Base-by-base conservation (phyloP, 2,113 vertebrate genomes). In the Apodemus sylvaticus region DNA sequence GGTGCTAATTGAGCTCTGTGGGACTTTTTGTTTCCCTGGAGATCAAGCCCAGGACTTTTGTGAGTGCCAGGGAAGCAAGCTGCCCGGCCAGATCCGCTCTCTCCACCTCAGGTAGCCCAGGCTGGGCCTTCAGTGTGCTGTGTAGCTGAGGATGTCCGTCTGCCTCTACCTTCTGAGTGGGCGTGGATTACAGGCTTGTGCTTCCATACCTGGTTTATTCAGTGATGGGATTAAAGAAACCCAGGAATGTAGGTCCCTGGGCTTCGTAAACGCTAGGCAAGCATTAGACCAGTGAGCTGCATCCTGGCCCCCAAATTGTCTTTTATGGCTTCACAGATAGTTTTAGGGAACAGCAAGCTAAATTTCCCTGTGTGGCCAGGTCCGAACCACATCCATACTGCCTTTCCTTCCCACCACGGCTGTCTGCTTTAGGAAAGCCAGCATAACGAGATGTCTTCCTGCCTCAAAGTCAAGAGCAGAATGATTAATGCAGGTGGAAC, bases 1-100 rank as follows among this genome's bases (percentile, higher is more conserved):
- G 55, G 97, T 98, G 98, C 97, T 98, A 98, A 98, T 98, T 98
- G 98, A 97, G 97, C 97, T 93, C 97, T 53, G 78, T 96, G 91
- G 87, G 89, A 68, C 82, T 76, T 89, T 58, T 42, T 11, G 10
- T 17, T 34, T 26, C 29, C 39, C 19, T 55, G 71, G 29, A 60
- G 48, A 45, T 78, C 45, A 62, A 93, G 66, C 19, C 20, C n/a
- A 29, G n/a, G 26, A 12, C n/a, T 62, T 58, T 39, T 70, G 13
- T 34, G 5, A 31, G 4, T 55, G 29, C 29, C 76, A 26, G 48
- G 26, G 45, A 26, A 53, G 29, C 5, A 1, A 26, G 20, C 34
- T 93, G 71, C 71, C 17, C 1, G 9, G 10, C 26, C 24, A 64
- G 31, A 42, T 17, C 55, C 42, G n/a, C 26, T 60, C 53, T 60